phyloP scores from a whole-genome alignment of 2,888 invertebrate genomes.

The Tenthredo livida region DNA sequence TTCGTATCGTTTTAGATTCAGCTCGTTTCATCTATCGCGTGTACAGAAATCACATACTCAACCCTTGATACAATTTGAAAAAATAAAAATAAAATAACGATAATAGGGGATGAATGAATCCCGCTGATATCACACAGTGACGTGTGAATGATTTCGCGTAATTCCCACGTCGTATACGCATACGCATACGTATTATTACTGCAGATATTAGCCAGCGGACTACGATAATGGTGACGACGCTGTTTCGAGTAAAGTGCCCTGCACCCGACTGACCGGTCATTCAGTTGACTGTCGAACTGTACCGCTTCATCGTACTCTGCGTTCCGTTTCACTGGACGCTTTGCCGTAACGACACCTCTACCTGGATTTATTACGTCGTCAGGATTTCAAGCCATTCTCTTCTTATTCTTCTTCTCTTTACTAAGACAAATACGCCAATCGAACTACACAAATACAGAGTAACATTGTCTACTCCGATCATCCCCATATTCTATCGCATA shows the following conservation, averaged over 20 bases:
- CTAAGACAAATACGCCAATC: conserved; percentile 7
- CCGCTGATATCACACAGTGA: not conserved
- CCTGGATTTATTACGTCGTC: conserved; percentile 50
- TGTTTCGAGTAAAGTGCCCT: conserved; percentile 47
- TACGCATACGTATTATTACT: not conserved
- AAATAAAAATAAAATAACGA: not conserved
- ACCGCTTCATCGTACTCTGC: conserved; percentile 33
- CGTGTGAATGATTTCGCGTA: not conserved
- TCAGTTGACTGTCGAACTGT: conserved; percentile 44
- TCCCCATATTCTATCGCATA: not conserved
- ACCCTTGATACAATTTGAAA: not conserved
- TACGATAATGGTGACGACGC: conserved; percentile 48
- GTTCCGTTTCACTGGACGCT: conserved; percentile 37
- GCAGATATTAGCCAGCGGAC: conserved; percentile 23
- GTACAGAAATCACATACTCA: not conserved
- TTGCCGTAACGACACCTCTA: conserved; percentile 38
- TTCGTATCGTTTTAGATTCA: not conserved
- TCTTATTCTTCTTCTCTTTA: not conserved
- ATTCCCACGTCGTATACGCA: conserved; percentile 14
- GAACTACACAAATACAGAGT: not conserved
- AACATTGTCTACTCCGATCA: not conserved
- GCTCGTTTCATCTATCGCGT: not conserved
- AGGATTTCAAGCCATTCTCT: conserved; percentile 41
- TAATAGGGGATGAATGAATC: not conserved
- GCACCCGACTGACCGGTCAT: conserved; percentile 47